A percentile compares a stretch with the other conserved stretches of the same genome.
phyloP scores from a whole-genome alignment of 2,888 invertebrate species.

The Caenorhabditis afra region DNA sequence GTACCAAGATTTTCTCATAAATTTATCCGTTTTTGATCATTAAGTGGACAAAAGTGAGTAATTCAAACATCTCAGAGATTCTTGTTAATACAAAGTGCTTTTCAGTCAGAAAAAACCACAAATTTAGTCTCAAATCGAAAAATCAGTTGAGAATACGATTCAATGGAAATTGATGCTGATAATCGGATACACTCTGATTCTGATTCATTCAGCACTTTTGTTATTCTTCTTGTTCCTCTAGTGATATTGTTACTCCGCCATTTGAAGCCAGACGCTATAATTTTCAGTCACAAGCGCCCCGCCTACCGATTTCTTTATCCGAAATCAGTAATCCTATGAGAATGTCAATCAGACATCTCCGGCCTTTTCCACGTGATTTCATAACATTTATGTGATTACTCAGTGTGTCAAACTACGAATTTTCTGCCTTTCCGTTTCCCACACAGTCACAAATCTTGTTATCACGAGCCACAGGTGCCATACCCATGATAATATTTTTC shows the following conservation, averaged over 20 bases:
- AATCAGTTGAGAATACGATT: too few species aligned
- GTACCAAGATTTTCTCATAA: too few species aligned
- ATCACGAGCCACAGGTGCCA: slow-evolving; percentile 21
- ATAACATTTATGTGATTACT: slow-evolving; percentile 7
- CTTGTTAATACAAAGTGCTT: too few species aligned
- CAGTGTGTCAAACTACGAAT: slow-evolving; percentile 36
- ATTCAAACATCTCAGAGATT: too few species aligned
- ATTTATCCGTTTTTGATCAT: too few species aligned
- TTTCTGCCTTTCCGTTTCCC: neutral
- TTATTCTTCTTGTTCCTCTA: too few species aligned
- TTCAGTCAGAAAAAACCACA: too few species aligned
- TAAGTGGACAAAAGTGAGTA: too few species aligned
- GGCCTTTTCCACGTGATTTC: slow-evolving; percentile 18
- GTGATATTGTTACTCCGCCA: too few species aligned
- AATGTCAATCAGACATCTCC: slow-evolving; percentile 10
- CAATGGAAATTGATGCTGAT: too few species aligned
- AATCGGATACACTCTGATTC: neutral
- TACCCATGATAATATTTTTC: neutral
- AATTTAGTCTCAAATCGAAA: too few species aligned
- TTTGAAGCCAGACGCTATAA: slow-evolving; percentile 35
- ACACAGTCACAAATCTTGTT: slow-evolving; percentile 29
- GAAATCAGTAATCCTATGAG: slow-evolving; percentile 15
- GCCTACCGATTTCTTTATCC: neutral
- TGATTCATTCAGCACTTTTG: neutral
- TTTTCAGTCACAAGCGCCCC: slow-evolving; percentile 30